Base-by-base conservation (phyloP, 2,797 vertebrate genomes). In the Urocyon cinereoargenteus region DNA sequence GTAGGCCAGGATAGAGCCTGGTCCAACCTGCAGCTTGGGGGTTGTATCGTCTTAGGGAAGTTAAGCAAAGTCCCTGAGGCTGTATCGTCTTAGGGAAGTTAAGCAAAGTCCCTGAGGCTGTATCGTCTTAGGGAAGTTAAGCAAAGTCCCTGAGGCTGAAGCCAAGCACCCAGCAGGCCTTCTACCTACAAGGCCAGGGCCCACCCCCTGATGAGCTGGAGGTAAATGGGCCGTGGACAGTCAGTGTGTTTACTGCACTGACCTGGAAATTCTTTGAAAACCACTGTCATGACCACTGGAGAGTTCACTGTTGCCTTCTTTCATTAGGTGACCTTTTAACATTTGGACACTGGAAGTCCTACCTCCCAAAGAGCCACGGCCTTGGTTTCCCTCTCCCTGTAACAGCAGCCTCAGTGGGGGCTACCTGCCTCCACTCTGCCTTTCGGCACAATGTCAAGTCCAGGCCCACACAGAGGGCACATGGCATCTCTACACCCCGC, bases 211-310 rank as follows among this genome's bases (percentile, higher is more conserved):
- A 31, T 31, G 36, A 81, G 45, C 70, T 40, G 26, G 62, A 49
- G 51, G 21, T 22, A 78, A 3, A 15, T 0, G 1, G 49, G n/a
- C 22, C 1, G 0, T 12, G 18, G 53, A 26, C 36, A 9, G 15
- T 21, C 55, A 22, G 12, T 0, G 24, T 2, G 18, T 2, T 77
- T 18, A 16, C 83, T 13, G 1, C 18, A 4, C 4, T 9, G 6
- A 24, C 31, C 9, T 9, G 68, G 79, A 62, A 62, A 64, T 55
- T 34, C 57, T 75, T 16, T 45, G 53, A 75, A 86, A 64, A 53
- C 45, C 62, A 7, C 26, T 3, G 3, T 13, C 1, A 21, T 16
- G 51, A n/a, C 55, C 31, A 5, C 34, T 1, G n/a, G 51, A 55
- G n/a, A 53, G 55, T 15, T 45, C 4, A 5, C 49, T 12, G 36